phyloP scores from a whole-genome alignment of 1,140 invertebrate species.

The Drosophila obscura region DNA sequence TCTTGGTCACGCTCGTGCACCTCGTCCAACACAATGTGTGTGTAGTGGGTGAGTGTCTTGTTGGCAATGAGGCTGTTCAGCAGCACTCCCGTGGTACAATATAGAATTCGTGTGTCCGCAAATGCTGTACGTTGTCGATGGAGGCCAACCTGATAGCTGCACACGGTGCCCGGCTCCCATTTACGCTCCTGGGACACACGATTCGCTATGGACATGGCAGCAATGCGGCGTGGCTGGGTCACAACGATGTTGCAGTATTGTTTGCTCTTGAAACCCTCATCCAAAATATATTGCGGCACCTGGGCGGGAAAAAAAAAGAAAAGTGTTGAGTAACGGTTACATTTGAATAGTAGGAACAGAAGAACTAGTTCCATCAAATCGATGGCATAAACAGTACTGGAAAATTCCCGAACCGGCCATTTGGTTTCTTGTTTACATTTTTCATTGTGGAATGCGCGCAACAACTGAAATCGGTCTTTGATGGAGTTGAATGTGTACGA shows the following conservation, averaged over 20 bases:
- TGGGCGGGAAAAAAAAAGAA: conserved; percentile 16
- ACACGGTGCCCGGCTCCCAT: conserved; percentile 91
- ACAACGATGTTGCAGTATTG: conserved; percentile 91
- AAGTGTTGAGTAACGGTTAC: not conserved
- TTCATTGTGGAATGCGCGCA: not conserved
- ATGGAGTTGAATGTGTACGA: conserved; percentile 57
- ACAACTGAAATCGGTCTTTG: not conserved
- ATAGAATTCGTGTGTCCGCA: conserved; percentile 91
- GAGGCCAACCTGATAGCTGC: conserved; percentile 91
- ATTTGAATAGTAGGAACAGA: not conserved
- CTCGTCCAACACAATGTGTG: conserved; percentile 97
- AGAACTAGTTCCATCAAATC: too few species aligned
- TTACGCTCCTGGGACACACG: conserved; percentile 92
- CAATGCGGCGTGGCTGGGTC: conserved; percentile 95
- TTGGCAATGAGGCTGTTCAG: conserved; percentile 89
- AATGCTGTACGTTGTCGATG: conserved; percentile 32
- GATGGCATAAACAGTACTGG: not conserved
- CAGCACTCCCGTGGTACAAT: conserved; percentile 93
- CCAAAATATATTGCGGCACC: conserved; percentile 95
- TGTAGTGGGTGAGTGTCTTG: conserved; percentile 88
- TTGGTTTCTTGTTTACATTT: conserved; percentile 28
- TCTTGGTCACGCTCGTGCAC: conserved; percentile 98
- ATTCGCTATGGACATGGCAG: conserved; percentile 94
- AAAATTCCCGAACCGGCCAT: not conserved
- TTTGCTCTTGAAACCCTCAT: conserved; percentile 87